Evolutionary conservation across 2,888 invertebrate species (phyloP).

Genomic region (Limnephilus lunatus): DNA sequence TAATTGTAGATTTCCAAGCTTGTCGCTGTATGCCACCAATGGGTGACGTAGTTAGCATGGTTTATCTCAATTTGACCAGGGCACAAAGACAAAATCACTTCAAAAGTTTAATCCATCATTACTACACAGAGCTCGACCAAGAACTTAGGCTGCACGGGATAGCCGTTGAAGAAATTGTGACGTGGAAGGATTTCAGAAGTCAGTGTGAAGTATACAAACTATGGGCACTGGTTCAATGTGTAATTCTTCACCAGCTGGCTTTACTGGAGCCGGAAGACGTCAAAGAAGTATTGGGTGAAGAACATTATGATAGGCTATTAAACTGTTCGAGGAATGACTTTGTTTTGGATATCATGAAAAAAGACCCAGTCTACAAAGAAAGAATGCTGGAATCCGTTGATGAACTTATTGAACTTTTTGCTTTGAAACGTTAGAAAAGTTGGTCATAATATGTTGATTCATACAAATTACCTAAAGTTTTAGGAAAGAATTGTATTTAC

Average conservation of each 20-base stretch:
- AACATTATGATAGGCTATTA: constrained; percentile 71
- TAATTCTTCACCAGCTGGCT: constrained; percentile 54
- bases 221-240: constrained; percentile 56
- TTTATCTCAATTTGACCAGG: constrained; percentile 68
- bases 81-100: constrained; percentile 54
- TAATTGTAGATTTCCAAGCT: constrained; percentile 71
- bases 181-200: constrained; percentile 33
- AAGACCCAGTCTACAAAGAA: constrained; percentile 69
- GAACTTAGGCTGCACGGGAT: constrained; percentile 44
- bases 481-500: not conserved
- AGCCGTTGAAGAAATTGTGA: constrained; percentile 39
- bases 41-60: constrained; percentile 70
- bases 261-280: constrained; percentile 66
- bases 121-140: constrained; percentile 51
- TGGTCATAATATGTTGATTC: not conserved
- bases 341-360: constrained; percentile 69
- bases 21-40: constrained; percentile 70
- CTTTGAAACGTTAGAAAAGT: constrained; percentile 17
- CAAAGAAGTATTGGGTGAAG: constrained; percentile 68
- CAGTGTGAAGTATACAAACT: constrained; percentile 49
- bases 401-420: constrained; percentile 57
- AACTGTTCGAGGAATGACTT: constrained; percentile 71
- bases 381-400: constrained; percentile 55
- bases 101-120: constrained; percentile 49
- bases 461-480: not conserved